These are phyloP conservation scores for Drosophila lini DNA, from an alignment of 1,140 invertebrate species.

Conservation along the genomic window DNA sequence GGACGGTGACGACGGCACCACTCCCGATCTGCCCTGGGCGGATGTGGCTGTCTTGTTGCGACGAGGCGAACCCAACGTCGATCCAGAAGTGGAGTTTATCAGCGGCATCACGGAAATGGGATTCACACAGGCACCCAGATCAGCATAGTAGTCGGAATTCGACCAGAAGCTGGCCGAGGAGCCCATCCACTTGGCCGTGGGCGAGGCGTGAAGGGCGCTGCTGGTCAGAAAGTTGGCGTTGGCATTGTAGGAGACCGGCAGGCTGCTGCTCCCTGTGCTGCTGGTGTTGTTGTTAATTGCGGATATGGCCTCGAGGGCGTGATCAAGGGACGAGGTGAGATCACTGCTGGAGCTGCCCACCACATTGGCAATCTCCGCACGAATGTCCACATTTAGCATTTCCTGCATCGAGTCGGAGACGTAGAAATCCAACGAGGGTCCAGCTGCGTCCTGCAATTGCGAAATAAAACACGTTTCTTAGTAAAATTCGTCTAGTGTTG, in stretches of 20 bases:
- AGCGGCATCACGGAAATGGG: constrained; percentile 90
- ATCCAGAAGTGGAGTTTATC: constrained; percentile 58
- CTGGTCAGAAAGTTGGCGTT: constrained; percentile 56
- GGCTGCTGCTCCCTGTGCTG: constrained; percentile 12
- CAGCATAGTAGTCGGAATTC: constrained; percentile 89
- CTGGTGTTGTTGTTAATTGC: constrained; percentile 54
- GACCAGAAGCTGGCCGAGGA: constrained; percentile 88
- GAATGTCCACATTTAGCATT: constrained; percentile 93
- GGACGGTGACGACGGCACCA: constrained; percentile 62
- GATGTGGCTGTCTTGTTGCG: constrained; percentile 44
- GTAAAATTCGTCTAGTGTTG: not conserved
- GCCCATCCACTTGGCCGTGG: constrained; percentile 84
- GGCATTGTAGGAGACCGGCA: constrained; percentile 51
- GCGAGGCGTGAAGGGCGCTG: constrained; percentile 62
- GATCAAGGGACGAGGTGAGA: constrained; percentile 84
- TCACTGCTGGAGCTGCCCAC: constrained; percentile 88
- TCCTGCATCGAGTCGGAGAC: constrained; percentile 89
- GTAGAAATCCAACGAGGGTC: constrained; percentile 86
- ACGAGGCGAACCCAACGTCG: constrained; percentile 44
- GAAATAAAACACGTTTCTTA: constrained; percentile 18
- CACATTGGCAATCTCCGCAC: constrained; percentile 91
- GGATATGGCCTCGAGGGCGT: constrained; percentile 72
- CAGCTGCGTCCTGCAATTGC: constrained; percentile 85
- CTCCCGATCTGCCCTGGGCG: constrained; percentile 33
- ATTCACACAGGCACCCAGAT: constrained; percentile 91